A percentile compares a stretch with the other conserved stretches of the same genome.
Evolutionary conservation across 1,140 invertebrate genomes (phyloP).

Genomic region (Onthophagus taurus): DNA sequence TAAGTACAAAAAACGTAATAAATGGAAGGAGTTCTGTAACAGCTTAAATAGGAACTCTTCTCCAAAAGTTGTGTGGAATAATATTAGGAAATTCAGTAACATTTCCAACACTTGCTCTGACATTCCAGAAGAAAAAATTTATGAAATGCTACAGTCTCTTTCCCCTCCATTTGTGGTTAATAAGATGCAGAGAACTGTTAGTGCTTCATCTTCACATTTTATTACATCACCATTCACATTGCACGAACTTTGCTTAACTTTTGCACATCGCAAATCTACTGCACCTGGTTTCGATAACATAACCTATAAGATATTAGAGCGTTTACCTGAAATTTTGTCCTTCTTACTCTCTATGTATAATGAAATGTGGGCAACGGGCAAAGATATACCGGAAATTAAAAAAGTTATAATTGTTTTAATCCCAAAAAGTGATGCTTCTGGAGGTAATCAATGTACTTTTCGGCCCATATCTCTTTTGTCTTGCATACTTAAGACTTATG

Average conservation of each 20-base stretch:
- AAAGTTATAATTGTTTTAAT: background rate
- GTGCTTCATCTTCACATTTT: background rate
- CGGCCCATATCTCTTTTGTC: constrained; percentile 10
- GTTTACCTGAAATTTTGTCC: background rate
- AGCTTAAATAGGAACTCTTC: background rate
- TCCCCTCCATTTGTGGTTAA: no score
- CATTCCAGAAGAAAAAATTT: background rate
- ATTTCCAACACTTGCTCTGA: background rate
- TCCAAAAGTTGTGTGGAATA: background rate
- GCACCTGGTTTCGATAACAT: constrained; percentile 5
- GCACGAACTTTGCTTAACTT: background rate
- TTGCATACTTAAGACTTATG: constrained; percentile 11
- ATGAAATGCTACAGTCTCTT: no score
- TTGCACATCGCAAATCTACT: background rate
- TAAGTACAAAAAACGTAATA: background rate
- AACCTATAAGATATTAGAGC: background rate
- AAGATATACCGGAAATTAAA: background rate
- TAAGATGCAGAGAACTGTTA: no score
- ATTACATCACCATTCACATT: background rate
- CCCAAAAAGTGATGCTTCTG: background rate
- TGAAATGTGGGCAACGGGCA: background rate
- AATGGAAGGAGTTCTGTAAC: background rate
- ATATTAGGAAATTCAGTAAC: background rate
- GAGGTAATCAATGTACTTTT: constrained; percentile 3
- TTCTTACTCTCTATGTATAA: background rate